Base-by-base conservation (phyloP, 2,113 vertebrate species). In the Centropristis striata region DNA sequence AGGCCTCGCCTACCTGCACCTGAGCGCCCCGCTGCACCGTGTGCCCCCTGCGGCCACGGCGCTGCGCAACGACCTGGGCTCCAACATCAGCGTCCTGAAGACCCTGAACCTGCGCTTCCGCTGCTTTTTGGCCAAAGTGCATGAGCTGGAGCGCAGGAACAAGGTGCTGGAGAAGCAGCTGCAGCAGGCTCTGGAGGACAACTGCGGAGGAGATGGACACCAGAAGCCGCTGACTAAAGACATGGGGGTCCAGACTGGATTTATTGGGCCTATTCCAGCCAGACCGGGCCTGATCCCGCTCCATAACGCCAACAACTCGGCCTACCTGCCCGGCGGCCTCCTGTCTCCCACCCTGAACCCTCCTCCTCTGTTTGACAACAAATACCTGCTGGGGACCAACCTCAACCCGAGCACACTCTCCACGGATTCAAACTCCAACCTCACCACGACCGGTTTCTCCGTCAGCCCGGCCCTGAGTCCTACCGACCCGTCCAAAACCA, bases 71-170 rank as follows among this genome's bases (percentile, higher is more conserved):
- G 96, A 97, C 87, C 84, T 97, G 86, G 96, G 96, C 0, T 97
- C 96, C 83, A 96, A 97, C 90, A 97, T 97, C 86, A 95, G 95
- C 78, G 95, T 96, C 23, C 90, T 97, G 46, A 97, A 97, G 91
- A 96, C 96, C 14, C 94, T 97, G 51, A 97, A 97, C 85, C 91
- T 97, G 85, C 95, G 96, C 2, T 97, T 97, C 91, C 95, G 96
- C 79, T 97, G 96, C 92, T 97, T 97, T 71, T 73, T 97, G 80
- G 96, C 96, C 72, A 97, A 97, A 79, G 96, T 97, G 63, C 96
- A 97, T 66, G 96, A 97, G 76, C 90, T 97, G 78, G 96, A 97
- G 89, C 94, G 96, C 61, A 90, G 96, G 66, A 97, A 97, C 88
- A 96, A 96, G 84, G 93, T 95, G 11, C 55, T 97, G 89, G 96